Evolutionary conservation across 64 coral and sea anemone species (phyloP), one percentile per base, ranked within the genome.

Genomic region (Orbicella faveolata): DNA sequence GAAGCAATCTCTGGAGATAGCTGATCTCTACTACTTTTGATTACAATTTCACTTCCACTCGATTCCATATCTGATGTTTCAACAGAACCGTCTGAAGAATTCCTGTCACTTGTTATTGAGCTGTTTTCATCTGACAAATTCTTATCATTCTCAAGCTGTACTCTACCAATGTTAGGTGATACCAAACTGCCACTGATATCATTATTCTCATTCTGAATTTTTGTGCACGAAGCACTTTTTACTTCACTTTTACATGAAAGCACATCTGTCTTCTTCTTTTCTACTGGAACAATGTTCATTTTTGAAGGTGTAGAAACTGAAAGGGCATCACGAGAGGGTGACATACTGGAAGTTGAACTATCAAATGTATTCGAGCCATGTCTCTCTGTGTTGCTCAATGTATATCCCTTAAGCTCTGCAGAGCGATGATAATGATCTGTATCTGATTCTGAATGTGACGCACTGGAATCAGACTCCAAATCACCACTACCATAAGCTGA

Each of bases 41-140:
- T 0, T 4, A 25, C 25, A 34, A 1, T 34, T 63, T 81, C 30
- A 0, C 17, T 33, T 26, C 52, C 62, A 84, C 37, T 72, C 12
- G 23, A 70, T 52, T 26, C 23, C 7, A 2, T 17, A 84, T 69
- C 82, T 33, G 63, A 21, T 18, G 61, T 10, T 9, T 83, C 19
- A 23, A 67, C 80, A 12, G 63, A 84, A 52, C 63, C 52, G 23
- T 84, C 63, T 25, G 36, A 72, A 15, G 82, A 84, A 72, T 51
- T 8, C 16, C 20, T 52, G 10, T 72, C 36, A 70, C 64, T 69
- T 26, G 35, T 19, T 72, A 6, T 52, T 41, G 36, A 48, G 12
- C 19, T 70, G 20, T 0, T 81, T 57, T 57, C 77, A 51, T 57
- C 77, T 2, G 5, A 36, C 9, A 23, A 4, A 14, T 69, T 5